Percentiles rank a stretch among this genome's conserved stretches.
phyloP scores from a whole-genome alignment of 2,113 vertebrate genomes.

The Tragulus kanchil region DNA sequence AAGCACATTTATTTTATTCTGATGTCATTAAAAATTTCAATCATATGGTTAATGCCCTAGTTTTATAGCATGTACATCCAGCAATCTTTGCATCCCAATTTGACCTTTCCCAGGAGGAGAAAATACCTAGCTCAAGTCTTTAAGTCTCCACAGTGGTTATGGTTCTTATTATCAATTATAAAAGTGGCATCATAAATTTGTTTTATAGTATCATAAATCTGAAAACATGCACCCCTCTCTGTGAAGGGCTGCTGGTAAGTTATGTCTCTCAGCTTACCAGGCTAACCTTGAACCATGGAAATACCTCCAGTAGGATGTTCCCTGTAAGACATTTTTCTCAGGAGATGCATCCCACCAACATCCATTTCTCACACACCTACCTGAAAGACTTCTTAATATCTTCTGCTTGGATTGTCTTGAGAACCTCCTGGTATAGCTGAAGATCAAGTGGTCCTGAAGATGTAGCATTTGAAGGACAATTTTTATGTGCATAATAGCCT shows the following conservation, averaged over 20 bases:
- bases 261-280: neutral
- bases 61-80: neutral
- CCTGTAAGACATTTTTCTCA: neutral
- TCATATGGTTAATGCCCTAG: neutral
- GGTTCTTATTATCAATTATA: constrained; percentile 13
- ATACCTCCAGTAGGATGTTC: neutral
- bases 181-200: constrained; percentile 40
- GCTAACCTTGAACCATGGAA: neutral
- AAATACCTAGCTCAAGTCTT: neutral
- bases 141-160: neutral
- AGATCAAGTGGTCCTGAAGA: constrained; percentile 82
- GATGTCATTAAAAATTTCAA: constrained; percentile 2
- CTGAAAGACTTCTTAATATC: constrained; percentile 92
- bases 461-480: constrained; percentile 78
- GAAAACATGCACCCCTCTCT: neutral
- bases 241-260: neutral
- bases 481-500: constrained; percentile 91
- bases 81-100: neutral
- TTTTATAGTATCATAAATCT: constrained; percentile 8
- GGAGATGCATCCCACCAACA: neutral
- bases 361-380: constrained; percentile 83
- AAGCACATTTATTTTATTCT: constrained; percentile 38
- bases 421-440: constrained; percentile 89
- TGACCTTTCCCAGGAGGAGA: constrained; percentile 21
- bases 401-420: constrained; percentile 92